A percentile compares a stretch with the other conserved stretches of the same genome.
These are phyloP conservation scores for Muraenolepis orangiensis DNA, from an alignment of 2,797 vertebrate species.

Conservation along the genomic window DNA sequence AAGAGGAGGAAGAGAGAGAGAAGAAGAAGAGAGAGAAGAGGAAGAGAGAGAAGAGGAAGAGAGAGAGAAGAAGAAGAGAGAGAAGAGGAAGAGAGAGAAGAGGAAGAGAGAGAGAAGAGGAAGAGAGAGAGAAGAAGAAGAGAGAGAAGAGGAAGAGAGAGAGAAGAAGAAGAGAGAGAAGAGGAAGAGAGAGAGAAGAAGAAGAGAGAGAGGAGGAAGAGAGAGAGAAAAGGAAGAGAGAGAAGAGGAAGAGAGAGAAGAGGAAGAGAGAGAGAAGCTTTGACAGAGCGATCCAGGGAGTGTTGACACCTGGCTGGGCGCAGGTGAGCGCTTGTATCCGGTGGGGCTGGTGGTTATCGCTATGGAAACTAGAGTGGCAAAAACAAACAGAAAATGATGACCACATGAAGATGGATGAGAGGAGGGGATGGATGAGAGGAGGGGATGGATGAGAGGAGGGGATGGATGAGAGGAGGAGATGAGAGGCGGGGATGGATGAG, in stretches of 20 bases:
- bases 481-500: too few relatives aligned
- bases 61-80: too few relatives aligned
- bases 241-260: not conserved
- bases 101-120: not conserved
- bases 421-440: slow-evolving; percentile 12
- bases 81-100: too few relatives aligned
- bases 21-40: not conserved
- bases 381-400: slow-evolving; percentile 42
- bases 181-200: not conserved
- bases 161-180: too few relatives aligned
- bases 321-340: not conserved
- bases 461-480: slow-evolving; percentile 5
- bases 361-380: slow-evolving; percentile 32
- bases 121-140: too few relatives aligned
- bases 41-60: too few relatives aligned
- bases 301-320: slow-evolving; percentile 21
- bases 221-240: slow-evolving; percentile 24
- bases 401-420: slow-evolving; percentile 41
- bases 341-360: not conserved
- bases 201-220: not conserved
- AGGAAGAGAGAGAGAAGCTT: slow-evolving; percentile 14
- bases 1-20: too few relatives aligned
- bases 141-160: too few relatives aligned
- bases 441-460: slow-evolving; percentile 6
- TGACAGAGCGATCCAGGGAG: slow-evolving; percentile 10